A percentile compares a stretch with the other conserved stretches of the same genome.
phyloP scores from a whole-genome alignment of 2,797 vertebrate genomes.

The Philypnodon macrostomus region DNA sequence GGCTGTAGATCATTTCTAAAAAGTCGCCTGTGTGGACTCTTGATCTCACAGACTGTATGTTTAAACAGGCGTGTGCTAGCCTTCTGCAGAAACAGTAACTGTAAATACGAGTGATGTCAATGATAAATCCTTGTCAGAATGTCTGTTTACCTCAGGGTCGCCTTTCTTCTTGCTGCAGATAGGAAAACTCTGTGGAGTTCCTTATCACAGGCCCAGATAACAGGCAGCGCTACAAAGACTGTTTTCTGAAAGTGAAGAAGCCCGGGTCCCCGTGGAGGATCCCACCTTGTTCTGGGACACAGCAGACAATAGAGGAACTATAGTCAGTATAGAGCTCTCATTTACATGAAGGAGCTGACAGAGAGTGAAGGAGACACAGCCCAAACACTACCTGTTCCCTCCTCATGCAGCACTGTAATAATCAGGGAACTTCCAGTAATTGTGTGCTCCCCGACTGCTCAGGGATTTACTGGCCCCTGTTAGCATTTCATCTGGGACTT shows the following conservation, averaged over 20 bases:
- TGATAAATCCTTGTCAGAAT: constrained; percentile 61
- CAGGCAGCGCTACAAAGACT: constrained; percentile 57
- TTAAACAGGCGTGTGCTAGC: too few relatives aligned
- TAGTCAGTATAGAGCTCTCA: constrained; percentile 27
- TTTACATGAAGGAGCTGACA: constrained; percentile 46
- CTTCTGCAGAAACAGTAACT: constrained; percentile 35
- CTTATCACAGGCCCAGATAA: constrained; percentile 66
- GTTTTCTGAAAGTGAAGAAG: constrained; percentile 59
- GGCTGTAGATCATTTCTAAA: background rate
- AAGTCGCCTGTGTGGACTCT: background rate
- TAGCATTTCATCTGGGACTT: too few relatives aligned
- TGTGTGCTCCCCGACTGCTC: too few relatives aligned
- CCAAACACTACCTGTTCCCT: too few relatives aligned
- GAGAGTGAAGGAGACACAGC: constrained; percentile 10
- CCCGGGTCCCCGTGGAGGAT: constrained; percentile 44
- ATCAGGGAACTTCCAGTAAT: too few relatives aligned
- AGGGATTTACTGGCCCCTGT: too few relatives aligned
- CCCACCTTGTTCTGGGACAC: constrained; percentile 54
- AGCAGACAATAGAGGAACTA: too few relatives aligned
- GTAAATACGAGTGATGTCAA: constrained; percentile 51
- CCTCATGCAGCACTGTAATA: too few relatives aligned
- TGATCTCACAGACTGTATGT: constrained; percentile 5
- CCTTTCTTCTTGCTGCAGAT: constrained; percentile 56
- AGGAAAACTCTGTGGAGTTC: constrained; percentile 54
- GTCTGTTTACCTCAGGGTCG: constrained; percentile 48